Evolutionary conservation across 1,140 invertebrate species (phyloP).

Genomic region (Frieseomelitta varia): DNA sequence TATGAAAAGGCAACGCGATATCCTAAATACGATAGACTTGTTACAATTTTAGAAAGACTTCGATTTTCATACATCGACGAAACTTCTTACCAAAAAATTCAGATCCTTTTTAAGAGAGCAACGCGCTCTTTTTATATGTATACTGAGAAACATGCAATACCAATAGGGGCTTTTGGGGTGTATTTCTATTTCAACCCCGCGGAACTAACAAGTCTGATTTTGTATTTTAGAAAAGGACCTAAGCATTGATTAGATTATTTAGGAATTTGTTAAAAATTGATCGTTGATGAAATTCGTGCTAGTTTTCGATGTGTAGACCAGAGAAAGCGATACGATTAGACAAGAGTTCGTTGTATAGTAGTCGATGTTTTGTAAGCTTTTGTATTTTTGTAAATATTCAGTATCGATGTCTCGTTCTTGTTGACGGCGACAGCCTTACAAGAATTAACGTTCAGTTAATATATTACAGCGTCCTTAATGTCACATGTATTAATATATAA

Average conservation of each 20-base stretch:
- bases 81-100: neutral
- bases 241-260: constrained; percentile 41
- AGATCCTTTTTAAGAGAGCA: neutral
- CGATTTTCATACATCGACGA: neutral
- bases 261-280: constrained; percentile 21
- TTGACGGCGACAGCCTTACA: constrained; percentile 21
- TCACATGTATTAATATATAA: constrained; percentile 76
- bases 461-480: constrained; percentile 75
- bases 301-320: constrained; percentile 56
- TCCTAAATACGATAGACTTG: neutral
- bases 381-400: constrained; percentile 81
- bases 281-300: constrained; percentile 37
- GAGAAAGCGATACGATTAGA: constrained; percentile 41
- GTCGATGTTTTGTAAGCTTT: constrained; percentile 80
- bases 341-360: constrained; percentile 61
- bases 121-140: neutral
- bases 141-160: neutral
- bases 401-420: constrained; percentile 65
- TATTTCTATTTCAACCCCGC: constrained; percentile 16
- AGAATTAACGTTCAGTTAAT: constrained; percentile 74
- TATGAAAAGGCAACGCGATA: neutral
- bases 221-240: constrained; percentile 62
- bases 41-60: neutral
- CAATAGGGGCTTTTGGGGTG: constrained; percentile 41
- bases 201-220: constrained; percentile 70